Percentiles rank a stretch among this genome's conserved stretches.
Conservation (phyloP, 1,140 invertebrate species). For the Hyles vespertilio region DNA sequence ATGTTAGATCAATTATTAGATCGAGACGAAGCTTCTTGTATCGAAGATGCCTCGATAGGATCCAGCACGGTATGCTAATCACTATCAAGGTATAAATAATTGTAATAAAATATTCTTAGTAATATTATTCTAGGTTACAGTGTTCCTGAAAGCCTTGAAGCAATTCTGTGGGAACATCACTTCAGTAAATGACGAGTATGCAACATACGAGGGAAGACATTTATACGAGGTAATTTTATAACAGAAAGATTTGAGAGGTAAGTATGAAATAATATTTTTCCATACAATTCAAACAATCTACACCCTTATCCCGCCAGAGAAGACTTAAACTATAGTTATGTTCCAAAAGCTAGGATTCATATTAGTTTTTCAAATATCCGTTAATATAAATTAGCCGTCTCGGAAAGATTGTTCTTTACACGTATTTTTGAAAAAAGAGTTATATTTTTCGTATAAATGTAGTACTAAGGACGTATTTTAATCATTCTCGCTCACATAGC, state of each 20-base stretch:
- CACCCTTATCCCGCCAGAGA: too few species aligned
- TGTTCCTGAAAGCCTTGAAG: slow-evolving; percentile 49
- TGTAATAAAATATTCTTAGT: neutral
- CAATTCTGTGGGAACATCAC: slow-evolving; percentile 40
- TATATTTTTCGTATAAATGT: too few species aligned
- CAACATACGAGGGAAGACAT: slow-evolving; percentile 42
- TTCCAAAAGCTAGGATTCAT: too few species aligned
- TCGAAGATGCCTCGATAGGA: slow-evolving; percentile 47
- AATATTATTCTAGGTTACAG: slow-evolving; percentile 33
- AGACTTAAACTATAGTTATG: too few species aligned
- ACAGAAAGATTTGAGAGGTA: neutral
- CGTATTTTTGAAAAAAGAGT: too few species aligned
- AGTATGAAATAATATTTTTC: too few species aligned
- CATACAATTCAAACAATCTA: too few species aligned
- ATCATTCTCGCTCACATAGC: too few species aligned
- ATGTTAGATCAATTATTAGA: slow-evolving; percentile 40
- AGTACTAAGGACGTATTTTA: too few species aligned
- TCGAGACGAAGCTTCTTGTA: slow-evolving; percentile 39
- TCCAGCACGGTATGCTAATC: slow-evolving; percentile 34
- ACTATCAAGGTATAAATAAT: neutral
- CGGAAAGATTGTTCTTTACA: too few species aligned
- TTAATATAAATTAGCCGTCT: too few species aligned
- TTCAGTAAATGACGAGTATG: slow-evolving; percentile 23
- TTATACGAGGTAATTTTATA: slow-evolving; percentile 43
- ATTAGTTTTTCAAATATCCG: too few species aligned